These are phyloP conservation scores for Unio delphinus DNA, from an alignment of 2,888 invertebrate species.

Conservation along the genomic window DNA sequence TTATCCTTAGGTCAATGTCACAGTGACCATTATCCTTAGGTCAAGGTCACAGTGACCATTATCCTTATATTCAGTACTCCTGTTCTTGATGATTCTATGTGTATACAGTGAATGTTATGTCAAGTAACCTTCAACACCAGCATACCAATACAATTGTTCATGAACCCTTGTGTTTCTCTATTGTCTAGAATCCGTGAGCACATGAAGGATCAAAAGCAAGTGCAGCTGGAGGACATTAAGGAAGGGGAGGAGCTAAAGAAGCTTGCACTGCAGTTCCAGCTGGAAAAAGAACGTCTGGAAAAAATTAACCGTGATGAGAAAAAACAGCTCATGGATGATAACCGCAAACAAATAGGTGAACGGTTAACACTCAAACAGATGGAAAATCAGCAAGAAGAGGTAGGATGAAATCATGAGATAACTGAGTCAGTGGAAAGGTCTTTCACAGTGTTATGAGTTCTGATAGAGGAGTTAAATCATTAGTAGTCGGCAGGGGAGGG, in stretches of 20 bases:
- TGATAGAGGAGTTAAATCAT: too few relatives aligned
- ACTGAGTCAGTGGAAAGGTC: neutral
- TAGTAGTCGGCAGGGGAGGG: too few relatives aligned
- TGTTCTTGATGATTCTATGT: too few relatives aligned
- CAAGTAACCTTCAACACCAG: too few relatives aligned
- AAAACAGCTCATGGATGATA: constrained; percentile 58
- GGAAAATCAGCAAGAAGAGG: constrained; percentile 65
- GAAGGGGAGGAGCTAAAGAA: constrained; percentile 68
- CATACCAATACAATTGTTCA: too few relatives aligned
- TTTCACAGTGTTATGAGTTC: neutral
- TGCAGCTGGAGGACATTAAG: constrained; percentile 43
- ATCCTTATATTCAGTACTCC: too few relatives aligned
- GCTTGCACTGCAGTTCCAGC: constrained; percentile 60
- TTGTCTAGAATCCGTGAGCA: constrained; percentile 59
- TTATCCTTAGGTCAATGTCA: too few relatives aligned
- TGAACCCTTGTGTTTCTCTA: neutral
- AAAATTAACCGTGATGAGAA: constrained; percentile 62
- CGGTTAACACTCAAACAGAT: constrained; percentile 60
- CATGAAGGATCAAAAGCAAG: constrained; percentile 38
- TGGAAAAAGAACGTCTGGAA: constrained; percentile 65
- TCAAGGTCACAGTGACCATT: too few relatives aligned
- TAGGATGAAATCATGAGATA: constrained; percentile 11
- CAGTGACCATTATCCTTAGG: too few relatives aligned
- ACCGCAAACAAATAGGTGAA: constrained; percentile 65
- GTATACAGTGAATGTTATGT: too few relatives aligned